Evolutionary conservation across 2,888 invertebrate genomes (phyloP).

Genomic region (Zhengitettix transpicula): DNA sequence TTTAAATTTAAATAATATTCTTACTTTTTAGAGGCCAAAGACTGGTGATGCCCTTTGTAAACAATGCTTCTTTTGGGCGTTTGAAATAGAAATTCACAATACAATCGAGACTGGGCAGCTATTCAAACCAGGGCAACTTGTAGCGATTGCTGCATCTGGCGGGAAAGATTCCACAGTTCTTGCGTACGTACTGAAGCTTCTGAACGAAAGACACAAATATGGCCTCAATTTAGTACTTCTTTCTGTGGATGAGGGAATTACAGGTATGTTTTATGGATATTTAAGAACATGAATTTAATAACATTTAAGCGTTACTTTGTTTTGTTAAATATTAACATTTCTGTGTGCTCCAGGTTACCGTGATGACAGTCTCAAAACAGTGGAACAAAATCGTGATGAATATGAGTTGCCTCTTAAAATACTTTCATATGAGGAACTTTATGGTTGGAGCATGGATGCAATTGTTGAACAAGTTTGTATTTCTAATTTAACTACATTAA

Average conservation of each 20-base stretch:
- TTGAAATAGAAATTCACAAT: slow-evolving; percentile 88
- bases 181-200: slow-evolving; percentile 76
- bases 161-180: slow-evolving; percentile 96
- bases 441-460: slow-evolving; percentile 99
- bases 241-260: slow-evolving; percentile 97
- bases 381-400: slow-evolving; percentile 84
- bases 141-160: slow-evolving; percentile 87
- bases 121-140: slow-evolving; percentile 67
- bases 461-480: slow-evolving; percentile 50
- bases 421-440: slow-evolving; percentile 89
- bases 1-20: not conserved
- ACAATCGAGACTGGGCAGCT: slow-evolving; percentile 69
- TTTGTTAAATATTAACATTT: not conserved
- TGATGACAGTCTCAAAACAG: slow-evolving; percentile 93
- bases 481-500: not conserved
- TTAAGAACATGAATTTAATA: not conserved
- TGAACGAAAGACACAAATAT: slow-evolving; percentile 83
- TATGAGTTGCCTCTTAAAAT: slow-evolving; percentile 89
- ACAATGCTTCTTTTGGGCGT: slow-evolving; percentile 83
- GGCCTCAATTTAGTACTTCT: slow-evolving; percentile 75
- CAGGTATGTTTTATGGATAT: slow-evolving; percentile 31
- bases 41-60: slow-evolving; percentile 85
- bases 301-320: not conserved
- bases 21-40: slow-evolving; percentile 57
- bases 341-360: slow-evolving; percentile 45